A percentile compares a stretch with the other conserved stretches of the same genome.
phyloP scores from a whole-genome alignment of 2,113 vertebrate species.

The Grus americana region DNA sequence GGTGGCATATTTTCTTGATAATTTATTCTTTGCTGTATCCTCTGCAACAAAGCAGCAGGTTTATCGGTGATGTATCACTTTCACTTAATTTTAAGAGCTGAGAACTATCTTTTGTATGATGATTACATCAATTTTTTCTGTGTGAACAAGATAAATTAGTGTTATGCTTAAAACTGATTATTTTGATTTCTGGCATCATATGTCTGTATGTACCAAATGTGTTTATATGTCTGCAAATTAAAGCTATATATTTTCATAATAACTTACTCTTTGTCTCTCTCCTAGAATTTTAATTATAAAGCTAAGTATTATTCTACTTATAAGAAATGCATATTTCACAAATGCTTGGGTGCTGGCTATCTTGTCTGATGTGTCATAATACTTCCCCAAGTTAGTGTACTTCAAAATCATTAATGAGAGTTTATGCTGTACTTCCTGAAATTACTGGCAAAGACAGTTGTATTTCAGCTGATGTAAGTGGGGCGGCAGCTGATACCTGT shows the following conservation, averaged over 20 bases:
- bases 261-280: conserved; percentile 55
- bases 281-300: conserved; percentile 52
- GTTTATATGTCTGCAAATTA: conserved; percentile 87
- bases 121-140: conserved; percentile 56
- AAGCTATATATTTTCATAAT: conserved; percentile 85
- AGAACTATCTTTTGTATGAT: conserved; percentile 66
- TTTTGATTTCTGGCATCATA: conserved; percentile 70
- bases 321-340: neutral
- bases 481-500: neutral
- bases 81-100: conserved; percentile 63
- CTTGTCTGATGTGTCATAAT: neutral
- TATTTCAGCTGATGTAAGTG: neutral
- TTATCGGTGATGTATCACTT: conserved; percentile 67
- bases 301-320: neutral
- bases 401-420: neutral
- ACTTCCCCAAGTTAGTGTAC: neutral
- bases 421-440: neutral
- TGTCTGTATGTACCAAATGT: conserved; percentile 81
- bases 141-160: conserved; percentile 70
- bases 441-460: neutral
- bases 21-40: conserved; percentile 66
- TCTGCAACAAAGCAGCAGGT: conserved; percentile 62
- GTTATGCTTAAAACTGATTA: conserved; percentile 67
- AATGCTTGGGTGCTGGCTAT: neutral
- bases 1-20: conserved; percentile 64